These are phyloP conservation scores for Phrynocephalus vlangalii DNA, from an alignment of 2,797 vertebrate species.

Conservation along the genomic window DNA sequence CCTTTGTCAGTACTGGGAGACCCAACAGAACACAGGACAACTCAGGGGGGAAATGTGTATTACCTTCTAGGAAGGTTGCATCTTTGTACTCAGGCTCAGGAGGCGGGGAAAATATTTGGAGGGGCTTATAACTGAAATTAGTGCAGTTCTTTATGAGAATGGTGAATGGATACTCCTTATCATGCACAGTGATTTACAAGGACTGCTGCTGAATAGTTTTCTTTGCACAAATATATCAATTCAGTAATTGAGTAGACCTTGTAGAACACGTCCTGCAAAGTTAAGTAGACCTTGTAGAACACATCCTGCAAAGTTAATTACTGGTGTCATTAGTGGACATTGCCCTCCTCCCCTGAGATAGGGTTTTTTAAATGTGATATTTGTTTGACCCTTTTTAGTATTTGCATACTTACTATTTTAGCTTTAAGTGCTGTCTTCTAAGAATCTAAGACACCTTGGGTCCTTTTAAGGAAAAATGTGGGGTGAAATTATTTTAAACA, in stretches of 20 bases:
- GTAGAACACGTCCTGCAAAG: conserved; percentile 13
- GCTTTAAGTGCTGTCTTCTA: too few species aligned
- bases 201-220: not conserved
- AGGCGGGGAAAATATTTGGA: not conserved
- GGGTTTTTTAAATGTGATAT: not conserved
- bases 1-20: too few species aligned
- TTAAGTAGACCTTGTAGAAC: conserved; percentile 31
- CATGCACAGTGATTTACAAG: not conserved
- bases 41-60: not conserved
- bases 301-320: not conserved
- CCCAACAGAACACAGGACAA: not conserved
- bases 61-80: not conserved
- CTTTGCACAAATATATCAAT: conserved; percentile 1
- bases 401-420: too few species aligned
- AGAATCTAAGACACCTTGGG: too few species aligned
- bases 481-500: too few species aligned
- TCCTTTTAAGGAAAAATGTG: too few species aligned
- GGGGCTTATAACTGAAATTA: not conserved
- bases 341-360: not conserved
- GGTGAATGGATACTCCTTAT: not conserved
- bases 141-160: not conserved
- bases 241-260: not conserved
- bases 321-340: not conserved
- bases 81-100: not conserved
- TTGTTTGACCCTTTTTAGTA: too few species aligned